Conservation (phyloP, 2,888 invertebrate genomes). For the Agrochola litura region DNA sequence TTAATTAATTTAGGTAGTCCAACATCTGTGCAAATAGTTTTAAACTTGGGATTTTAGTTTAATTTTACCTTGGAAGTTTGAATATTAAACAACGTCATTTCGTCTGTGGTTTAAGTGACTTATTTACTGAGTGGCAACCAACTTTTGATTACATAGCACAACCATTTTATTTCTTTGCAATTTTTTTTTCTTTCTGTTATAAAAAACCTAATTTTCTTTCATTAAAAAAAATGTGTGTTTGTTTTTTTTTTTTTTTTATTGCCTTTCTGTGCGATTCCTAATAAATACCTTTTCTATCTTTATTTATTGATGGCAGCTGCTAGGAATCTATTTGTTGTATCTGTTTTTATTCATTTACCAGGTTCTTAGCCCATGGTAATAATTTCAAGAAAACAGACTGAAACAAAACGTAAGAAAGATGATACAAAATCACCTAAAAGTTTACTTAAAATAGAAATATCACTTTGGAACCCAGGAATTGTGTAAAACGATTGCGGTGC, state of each 20-base stretch:
- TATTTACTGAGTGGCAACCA: background rate
- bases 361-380: background rate
- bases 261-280: background rate
- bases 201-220: background rate
- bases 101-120: background rate
- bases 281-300: background rate
- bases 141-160: background rate
- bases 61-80: slow-evolving; percentile 37
- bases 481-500: slow-evolving; percentile 45
- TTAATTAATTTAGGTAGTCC: slow-evolving; percentile 50
- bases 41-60: slow-evolving; percentile 47
- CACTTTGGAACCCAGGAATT: slow-evolving; percentile 35
- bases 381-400: background rate
- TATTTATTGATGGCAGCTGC: background rate
- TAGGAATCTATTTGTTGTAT: background rate
- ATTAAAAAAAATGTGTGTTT: too few relatives aligned
- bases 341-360: background rate
- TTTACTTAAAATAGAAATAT: slow-evolving; percentile 50
- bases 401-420: background rate
- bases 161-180: background rate
- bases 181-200: too few relatives aligned
- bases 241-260: background rate
- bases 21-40: slow-evolving; percentile 57
- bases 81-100: background rate
- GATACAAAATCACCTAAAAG: background rate